Conservation (phyloP, 2,113 vertebrate genomes). For the Halcyon malimbica region DNA sequence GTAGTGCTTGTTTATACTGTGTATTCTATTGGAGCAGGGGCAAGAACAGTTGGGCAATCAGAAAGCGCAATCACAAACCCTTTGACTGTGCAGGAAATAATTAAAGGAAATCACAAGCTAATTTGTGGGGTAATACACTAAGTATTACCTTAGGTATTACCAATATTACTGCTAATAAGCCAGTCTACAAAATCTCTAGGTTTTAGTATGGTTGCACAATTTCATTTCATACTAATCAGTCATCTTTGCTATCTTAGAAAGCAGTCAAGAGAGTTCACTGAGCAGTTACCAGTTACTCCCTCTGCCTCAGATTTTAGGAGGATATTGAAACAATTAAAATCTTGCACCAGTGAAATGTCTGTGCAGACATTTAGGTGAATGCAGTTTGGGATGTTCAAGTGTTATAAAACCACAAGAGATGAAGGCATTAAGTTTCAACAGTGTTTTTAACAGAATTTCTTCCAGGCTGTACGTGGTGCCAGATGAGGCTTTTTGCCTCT, state of each 20-base stretch:
- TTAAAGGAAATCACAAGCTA: background rate
- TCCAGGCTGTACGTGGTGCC: background rate
- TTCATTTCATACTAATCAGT: slow-evolving; percentile 4
- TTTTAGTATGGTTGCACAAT: background rate
- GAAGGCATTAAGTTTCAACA: background rate
- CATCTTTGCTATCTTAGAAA: background rate
- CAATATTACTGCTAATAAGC: background rate
- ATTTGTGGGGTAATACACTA: background rate
- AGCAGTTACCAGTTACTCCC: background rate
- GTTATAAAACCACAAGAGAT: background rate
- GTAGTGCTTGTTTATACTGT: background rate
- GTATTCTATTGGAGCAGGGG: background rate
- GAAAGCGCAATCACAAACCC: background rate
- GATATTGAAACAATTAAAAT: background rate
- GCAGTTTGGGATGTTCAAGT: background rate
- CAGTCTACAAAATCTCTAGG: background rate
- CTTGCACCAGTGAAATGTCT: background rate
- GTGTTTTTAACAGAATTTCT: background rate
- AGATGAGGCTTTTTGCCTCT: background rate
- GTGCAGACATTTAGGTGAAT: background rate
- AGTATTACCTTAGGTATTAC: no score
- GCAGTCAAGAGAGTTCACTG: background rate
- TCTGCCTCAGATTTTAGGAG: background rate
- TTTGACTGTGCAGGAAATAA: background rate
- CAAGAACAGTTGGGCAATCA: background rate